Conservation (phyloP, 37 sponge, comb jelly and placozoan genomes). For the Chondrosia reniformis region DNA sequence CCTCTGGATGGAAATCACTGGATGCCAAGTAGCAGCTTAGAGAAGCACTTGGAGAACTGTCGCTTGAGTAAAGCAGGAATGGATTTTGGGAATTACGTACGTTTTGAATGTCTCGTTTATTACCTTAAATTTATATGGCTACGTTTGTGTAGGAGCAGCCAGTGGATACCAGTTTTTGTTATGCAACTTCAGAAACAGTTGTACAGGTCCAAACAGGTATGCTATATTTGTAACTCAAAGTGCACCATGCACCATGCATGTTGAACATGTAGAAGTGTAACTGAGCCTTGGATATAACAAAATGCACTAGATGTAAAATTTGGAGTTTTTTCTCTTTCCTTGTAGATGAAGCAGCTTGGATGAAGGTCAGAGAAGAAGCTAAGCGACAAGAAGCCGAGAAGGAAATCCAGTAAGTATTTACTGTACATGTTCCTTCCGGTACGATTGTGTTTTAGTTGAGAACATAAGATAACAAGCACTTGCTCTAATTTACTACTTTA, state of each 20-base stretch:
- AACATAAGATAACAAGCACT: no score
- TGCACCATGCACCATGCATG: no score
- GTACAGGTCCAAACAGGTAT: slow-evolving; percentile 2
- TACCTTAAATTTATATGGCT: neutral
- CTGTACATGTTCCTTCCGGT: no score
- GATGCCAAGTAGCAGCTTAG: neutral
- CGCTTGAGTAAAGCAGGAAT: neutral
- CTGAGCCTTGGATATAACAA: no score
- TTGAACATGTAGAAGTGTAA: no score
- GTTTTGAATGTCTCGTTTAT: neutral
- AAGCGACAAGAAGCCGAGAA: neutral
- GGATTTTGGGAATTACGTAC: neutral
- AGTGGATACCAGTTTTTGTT: slow-evolving; percentile 8
- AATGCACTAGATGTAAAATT: no score
- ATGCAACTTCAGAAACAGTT: neutral
- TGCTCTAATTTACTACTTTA: no score
- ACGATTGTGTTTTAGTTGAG: no score
- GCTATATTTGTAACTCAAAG: no score
- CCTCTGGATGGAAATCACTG: slow-evolving; percentile 13
- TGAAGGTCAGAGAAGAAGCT: neutral
- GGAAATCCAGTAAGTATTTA: no score
- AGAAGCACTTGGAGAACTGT: neutral
- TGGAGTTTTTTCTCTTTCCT: no score
- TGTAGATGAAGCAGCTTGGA: neutral
- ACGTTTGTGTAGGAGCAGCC: neutral